phyloP scores from a whole-genome alignment of 2,797 vertebrate genomes.

The Mus spretus region DNA sequence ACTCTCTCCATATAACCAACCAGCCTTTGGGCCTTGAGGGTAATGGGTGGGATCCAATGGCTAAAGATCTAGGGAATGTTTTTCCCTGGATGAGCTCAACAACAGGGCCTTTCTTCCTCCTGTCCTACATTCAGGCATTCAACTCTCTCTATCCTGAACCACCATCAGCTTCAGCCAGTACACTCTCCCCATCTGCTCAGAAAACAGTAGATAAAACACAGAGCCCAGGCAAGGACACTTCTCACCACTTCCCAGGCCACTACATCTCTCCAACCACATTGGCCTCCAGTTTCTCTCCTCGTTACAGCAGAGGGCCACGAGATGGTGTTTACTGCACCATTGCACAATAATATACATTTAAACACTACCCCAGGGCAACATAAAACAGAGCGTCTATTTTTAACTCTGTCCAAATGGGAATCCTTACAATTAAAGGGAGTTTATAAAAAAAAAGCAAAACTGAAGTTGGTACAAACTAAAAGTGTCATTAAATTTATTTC shows the following conservation, averaged over 20 bases:
- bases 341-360: slow-evolving; percentile 7
- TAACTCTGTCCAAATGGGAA: slow-evolving; percentile 54
- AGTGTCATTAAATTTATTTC: slow-evolving; percentile 38
- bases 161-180: not conserved
- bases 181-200: not conserved
- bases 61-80: not conserved
- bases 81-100: not conserved
- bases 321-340: not conserved
- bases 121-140: not conserved
- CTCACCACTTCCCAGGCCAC: not conserved
- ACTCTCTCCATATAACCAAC: not conserved
- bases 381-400: slow-evolving; percentile 57
- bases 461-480: slow-evolving; percentile 56
- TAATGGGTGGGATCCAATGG: not conserved
- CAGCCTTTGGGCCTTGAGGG: not conserved
- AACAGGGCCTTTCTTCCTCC: not conserved
- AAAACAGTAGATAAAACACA: not conserved
- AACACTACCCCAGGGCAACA: not conserved
- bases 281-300: not conserved
- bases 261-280: not conserved
- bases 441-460: not conserved
- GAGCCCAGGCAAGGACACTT: not conserved
- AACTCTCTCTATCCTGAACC: not conserved
- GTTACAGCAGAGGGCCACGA: not conserved
- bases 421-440: slow-evolving; percentile 68